Percentiles rank a stretch among this genome's conserved stretches.
Conservation (phyloP, 2,888 invertebrate genomes). For the Pasiphila rectangulata region DNA sequence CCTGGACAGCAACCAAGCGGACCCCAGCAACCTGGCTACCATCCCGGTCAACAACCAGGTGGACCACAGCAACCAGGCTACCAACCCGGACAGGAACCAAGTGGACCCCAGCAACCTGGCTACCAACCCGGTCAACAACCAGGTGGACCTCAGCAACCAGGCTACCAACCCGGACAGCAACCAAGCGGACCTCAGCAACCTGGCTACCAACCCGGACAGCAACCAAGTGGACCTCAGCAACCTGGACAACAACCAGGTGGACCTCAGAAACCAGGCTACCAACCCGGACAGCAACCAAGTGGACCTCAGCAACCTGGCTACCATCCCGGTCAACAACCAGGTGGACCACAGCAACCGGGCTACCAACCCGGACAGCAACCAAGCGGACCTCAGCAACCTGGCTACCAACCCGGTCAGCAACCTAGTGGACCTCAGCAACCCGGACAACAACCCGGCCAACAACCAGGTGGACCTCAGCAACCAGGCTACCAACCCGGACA, state of each 20-base stretch:
- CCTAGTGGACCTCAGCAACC: constrained; percentile 19
- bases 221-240: constrained; percentile 20
- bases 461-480: constrained; percentile 20
- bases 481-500: constrained; percentile 27
- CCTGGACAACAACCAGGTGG: no score
- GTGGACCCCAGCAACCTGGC: background rate
- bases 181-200: constrained; percentile 18
- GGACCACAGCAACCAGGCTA: background rate
- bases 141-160: constrained; percentile 7
- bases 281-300: constrained; percentile 32
- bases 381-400: constrained; percentile 7
- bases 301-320: background rate
- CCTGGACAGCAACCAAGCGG: constrained; percentile 31
- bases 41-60: constrained; percentile 31
- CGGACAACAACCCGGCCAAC: constrained; percentile 26
- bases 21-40: constrained; percentile 5
- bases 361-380: constrained; percentile 32
- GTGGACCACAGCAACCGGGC: background rate
- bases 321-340: constrained; percentile 32
- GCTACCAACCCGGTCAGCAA: constrained; percentile 27
- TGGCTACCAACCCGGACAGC: constrained; percentile 27
- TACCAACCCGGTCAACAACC: constrained; percentile 31
- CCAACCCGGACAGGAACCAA: constrained; percentile 33
- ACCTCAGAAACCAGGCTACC: constrained; percentile 21
- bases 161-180: constrained; percentile 28